Evolutionary conservation across 2,797 vertebrate genomes (phyloP).

Genomic region (Pampus argenteus): DNA sequence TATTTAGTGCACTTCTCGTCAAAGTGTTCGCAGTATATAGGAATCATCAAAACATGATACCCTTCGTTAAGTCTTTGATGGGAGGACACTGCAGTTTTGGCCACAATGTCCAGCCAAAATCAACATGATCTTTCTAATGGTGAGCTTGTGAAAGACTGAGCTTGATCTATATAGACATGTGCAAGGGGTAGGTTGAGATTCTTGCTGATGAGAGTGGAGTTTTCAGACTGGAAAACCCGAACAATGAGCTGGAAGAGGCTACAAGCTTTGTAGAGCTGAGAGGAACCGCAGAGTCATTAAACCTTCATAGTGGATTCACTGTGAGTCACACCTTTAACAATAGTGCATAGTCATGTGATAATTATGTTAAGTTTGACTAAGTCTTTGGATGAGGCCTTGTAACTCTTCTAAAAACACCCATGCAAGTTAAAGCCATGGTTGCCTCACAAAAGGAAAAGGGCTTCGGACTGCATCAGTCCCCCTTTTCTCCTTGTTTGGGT

Average conservation of each 20-base stretch:
- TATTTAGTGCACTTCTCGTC: slow-evolving; percentile 48
- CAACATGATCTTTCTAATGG: slow-evolving; percentile 16
- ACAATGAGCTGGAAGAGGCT: not conserved
- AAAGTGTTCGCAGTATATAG: slow-evolving; percentile 53
- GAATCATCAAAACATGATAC: slow-evolving; percentile 51
- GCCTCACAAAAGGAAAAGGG: slow-evolving; percentile 43
- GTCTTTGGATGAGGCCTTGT: not conserved
- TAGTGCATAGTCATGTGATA: not conserved
- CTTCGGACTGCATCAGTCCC: slow-evolving; percentile 33
- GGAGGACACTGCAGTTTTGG: slow-evolving; percentile 28
- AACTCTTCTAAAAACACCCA: no score
- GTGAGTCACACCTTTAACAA: not conserved
- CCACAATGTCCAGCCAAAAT: slow-evolving; percentile 1
- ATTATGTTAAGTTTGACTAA: not conserved
- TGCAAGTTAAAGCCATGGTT: slow-evolving; percentile 37
- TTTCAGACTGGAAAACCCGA: not conserved
- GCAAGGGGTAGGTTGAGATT: not conserved
- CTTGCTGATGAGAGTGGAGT: not conserved
- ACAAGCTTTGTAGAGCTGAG: not conserved
- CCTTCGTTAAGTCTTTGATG: slow-evolving; percentile 19
- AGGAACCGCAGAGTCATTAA: not conserved
- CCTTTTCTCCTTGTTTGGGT: slow-evolving; percentile 32
- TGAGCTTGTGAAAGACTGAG: slow-evolving; percentile 8
- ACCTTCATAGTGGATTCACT: not conserved
- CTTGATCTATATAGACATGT: slow-evolving; percentile 4